Percentiles rank a stretch among this genome's conserved stretches.
Evolutionary conservation across 2,888 invertebrate genomes (phyloP).

Genomic region (Cetonia aurata): DNA sequence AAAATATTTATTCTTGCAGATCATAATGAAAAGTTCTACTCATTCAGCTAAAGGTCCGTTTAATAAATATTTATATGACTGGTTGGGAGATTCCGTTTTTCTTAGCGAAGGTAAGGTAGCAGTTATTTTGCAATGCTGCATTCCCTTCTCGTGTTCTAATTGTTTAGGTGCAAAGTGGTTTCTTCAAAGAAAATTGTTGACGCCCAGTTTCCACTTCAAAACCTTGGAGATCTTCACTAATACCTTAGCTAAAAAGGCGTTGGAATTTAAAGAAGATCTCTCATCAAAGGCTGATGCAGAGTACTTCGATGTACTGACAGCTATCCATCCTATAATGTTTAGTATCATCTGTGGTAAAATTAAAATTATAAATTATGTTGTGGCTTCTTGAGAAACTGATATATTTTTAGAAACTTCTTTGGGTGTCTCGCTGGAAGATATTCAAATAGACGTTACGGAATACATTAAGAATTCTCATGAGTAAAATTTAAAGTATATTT

Average conservation of each 20-base stretch:
- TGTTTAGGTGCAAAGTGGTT: conserved; percentile 55
- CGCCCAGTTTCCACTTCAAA: conserved; percentile 60
- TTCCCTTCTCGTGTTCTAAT: too few species aligned
- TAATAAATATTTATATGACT: conserved; percentile 5
- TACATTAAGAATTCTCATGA: conserved; percentile 14
- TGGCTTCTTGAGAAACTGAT: neutral
- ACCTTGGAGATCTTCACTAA: conserved; percentile 57
- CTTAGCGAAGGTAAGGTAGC: conserved; percentile 26
- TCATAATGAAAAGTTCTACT: conserved; percentile 27
- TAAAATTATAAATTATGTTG: conserved; percentile 46
- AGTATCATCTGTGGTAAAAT: conserved; percentile 60
- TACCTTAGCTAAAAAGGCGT: conserved; percentile 59
- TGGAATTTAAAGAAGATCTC: conserved; percentile 45
- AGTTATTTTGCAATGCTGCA: neutral
- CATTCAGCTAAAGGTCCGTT: conserved; percentile 20
- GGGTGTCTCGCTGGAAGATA: conserved; percentile 23
- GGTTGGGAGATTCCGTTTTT: conserved; percentile 36
- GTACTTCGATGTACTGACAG: conserved; percentile 57
- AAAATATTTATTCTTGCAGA: conserved; percentile 44
- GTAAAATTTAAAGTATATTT: neutral
- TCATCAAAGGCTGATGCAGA: conserved; percentile 52
- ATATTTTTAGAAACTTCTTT: conserved; percentile 46
- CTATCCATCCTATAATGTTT: conserved; percentile 56
- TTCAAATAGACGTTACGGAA: conserved; percentile 7
- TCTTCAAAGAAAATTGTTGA: conserved; percentile 55